These are phyloP conservation scores for Arizona elegans DNA, from an alignment of 2,113 vertebrate genomes.

Conservation along the genomic window DNA sequence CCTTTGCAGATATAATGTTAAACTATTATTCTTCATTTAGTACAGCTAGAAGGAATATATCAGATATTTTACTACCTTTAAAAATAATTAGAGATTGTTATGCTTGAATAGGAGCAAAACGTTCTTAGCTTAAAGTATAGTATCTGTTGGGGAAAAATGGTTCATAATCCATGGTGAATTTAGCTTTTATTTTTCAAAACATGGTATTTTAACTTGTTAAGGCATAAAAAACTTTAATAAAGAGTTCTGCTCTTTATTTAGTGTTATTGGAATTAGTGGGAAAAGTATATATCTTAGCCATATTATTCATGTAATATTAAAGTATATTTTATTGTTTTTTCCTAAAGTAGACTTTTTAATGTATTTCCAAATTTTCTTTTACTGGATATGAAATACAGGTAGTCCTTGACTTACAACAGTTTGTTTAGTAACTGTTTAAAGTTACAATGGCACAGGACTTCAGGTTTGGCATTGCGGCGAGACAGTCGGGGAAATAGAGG, in stretches of 20 bases:
- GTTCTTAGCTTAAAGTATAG: not conserved
- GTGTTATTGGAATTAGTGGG: not conserved
- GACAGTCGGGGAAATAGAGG: no score
- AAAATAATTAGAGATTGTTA: not conserved
- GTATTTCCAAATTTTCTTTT: not conserved
- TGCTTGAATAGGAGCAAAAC: not conserved
- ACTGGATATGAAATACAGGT: not conserved
- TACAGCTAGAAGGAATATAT: no score
- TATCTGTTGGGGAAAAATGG: not conserved
- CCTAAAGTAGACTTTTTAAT: not conserved
- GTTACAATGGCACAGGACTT: not conserved
- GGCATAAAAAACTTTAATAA: not conserved
- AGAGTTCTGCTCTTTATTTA: not conserved
- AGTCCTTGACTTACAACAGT: not conserved
- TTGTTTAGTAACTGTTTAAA: not conserved
- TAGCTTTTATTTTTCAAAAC: not conserved
- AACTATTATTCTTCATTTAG: not conserved
- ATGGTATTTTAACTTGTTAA: not conserved
- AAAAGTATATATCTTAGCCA: not conserved
- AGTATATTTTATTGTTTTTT: not conserved
- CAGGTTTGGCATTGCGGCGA: no score
- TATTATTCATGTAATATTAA: not conserved
- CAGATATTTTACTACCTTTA: not conserved
- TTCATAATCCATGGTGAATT: not conserved
- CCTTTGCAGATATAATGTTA: not conserved